A percentile compares a stretch with the other conserved stretches of the same genome.
phyloP scores from a whole-genome alignment of 2,113 vertebrate genomes.

The Lepidothrix coronata region DNA sequence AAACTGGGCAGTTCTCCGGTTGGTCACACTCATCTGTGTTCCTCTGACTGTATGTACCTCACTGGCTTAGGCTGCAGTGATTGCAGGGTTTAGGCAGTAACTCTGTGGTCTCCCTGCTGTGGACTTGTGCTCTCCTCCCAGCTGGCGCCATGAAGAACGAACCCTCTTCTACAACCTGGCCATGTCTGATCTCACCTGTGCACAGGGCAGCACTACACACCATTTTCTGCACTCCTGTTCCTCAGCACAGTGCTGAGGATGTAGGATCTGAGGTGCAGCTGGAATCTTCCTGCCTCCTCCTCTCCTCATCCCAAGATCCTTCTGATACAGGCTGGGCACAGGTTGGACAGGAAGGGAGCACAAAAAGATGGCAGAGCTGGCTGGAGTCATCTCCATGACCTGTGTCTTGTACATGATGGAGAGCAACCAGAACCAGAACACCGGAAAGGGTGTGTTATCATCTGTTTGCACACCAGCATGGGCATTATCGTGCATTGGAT shows the following conservation, averaged over 20 bases:
- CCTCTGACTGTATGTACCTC: not conserved
- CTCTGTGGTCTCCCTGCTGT: not conserved
- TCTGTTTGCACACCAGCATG: not conserved
- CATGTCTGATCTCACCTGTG: not conserved
- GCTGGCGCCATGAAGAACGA: not conserved
- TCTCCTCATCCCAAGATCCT: not conserved
- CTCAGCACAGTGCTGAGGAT: not conserved
- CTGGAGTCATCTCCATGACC: not conserved
- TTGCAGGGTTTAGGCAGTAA: not conserved
- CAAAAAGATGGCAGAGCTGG: not conserved
- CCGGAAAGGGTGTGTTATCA: not conserved
- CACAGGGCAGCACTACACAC: not conserved
- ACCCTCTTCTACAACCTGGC: not conserved
- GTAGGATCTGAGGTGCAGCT: not conserved
- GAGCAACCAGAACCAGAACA: not conserved
- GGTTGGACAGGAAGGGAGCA: not conserved
- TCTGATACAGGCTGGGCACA: not conserved
- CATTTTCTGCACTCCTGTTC: not conserved
- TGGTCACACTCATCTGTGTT: not conserved
- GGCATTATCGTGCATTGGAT: not conserved
- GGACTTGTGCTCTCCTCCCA: not conserved
- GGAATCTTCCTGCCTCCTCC: not conserved
- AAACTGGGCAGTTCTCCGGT: not conserved
- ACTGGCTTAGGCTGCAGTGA: not conserved
- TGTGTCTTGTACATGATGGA: not conserved